phyloP scores from a whole-genome alignment of 2,113 vertebrate genomes.

The Callospermophilus lateralis region DNA sequence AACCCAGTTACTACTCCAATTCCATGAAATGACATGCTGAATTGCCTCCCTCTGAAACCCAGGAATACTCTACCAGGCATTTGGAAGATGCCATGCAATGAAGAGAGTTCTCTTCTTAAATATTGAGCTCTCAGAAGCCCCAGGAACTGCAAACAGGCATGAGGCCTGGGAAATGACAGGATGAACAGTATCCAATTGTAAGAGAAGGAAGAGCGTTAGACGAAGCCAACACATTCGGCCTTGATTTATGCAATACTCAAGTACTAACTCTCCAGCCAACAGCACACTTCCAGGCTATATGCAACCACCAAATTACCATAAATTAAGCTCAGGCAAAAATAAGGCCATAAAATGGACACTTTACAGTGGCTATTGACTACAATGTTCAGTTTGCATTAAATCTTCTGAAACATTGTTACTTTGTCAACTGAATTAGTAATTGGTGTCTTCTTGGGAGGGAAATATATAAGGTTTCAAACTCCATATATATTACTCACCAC shows the following conservation, averaged over 20 bases:
- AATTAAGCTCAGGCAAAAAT: conserved; percentile 77
- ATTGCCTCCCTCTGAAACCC: neutral
- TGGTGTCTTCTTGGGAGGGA: conserved; percentile 76
- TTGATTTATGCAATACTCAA: conserved; percentile 76
- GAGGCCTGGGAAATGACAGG: neutral
- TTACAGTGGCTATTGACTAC: conserved; percentile 76
- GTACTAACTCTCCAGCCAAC: conserved; percentile 39
- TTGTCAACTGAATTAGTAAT: conserved; percentile 82
- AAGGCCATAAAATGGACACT: conserved; percentile 78
- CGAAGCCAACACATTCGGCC: conserved; percentile 62
- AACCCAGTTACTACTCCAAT: neutral
- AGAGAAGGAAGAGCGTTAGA: conserved; percentile 35
- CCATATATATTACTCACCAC: conserved; percentile 81
- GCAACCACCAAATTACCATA: conserved; percentile 63
- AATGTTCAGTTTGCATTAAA: conserved; percentile 66
- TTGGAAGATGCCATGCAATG: conserved; percentile 28
- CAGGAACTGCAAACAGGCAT: conserved; percentile 51
- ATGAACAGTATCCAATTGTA: conserved; percentile 26
- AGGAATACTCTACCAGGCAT: conserved; percentile 7
- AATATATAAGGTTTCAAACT: conserved; percentile 81
- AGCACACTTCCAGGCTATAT: conserved; percentile 39
- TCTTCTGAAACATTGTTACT: conserved; percentile 81
- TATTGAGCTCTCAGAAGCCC: conserved; percentile 14
- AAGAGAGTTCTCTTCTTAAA: conserved; percentile 30
- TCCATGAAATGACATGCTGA: neutral